These are phyloP conservation scores for Lophotis ruficrista DNA, from an alignment of 2,113 vertebrate genomes.

Conservation along the genomic window DNA sequence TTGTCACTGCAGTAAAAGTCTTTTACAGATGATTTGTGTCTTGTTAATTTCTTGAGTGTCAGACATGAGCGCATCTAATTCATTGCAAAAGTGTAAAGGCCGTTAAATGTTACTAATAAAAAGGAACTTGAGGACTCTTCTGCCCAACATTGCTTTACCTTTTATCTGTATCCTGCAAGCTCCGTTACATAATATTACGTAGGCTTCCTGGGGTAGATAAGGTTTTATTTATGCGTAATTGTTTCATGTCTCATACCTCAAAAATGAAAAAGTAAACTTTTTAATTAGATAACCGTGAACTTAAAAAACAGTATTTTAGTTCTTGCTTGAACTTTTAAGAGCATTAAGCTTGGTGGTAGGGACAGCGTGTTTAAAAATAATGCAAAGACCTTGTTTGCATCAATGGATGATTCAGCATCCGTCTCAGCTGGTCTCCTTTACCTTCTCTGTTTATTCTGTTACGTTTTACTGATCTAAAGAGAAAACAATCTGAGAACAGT, in stretches of 20 bases:
- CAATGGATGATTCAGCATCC: not conserved
- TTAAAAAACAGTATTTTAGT: not conserved
- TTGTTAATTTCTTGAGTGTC: constrained; percentile 34
- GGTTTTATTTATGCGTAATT: not conserved
- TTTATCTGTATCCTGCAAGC: not conserved
- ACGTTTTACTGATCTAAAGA: not conserved
- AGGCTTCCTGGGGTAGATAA: not conserved
- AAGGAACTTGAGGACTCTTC: not conserved
- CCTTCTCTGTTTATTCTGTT: not conserved
- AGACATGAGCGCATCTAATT: constrained; percentile 9
- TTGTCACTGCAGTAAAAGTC: constrained; percentile 40
- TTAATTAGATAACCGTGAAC: not conserved
- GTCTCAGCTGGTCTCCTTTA: not conserved
- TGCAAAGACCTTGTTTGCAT: not conserved
- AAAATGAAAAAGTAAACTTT: not conserved
- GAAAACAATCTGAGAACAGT: not conserved
- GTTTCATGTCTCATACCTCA: not conserved
- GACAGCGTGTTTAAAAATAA: not conserved
- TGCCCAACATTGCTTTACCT: not conserved
- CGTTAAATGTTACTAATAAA: not conserved
- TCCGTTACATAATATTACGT: not conserved
- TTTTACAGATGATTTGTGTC: constrained; percentile 38
- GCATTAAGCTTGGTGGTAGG: not conserved
- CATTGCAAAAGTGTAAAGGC: not conserved
- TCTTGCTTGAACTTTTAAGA: not conserved